Evolutionary conservation across 1,140 invertebrate species (phyloP), one percentile per base, ranked within the genome.

Genomic region (Heliothis subflexa): DNA sequence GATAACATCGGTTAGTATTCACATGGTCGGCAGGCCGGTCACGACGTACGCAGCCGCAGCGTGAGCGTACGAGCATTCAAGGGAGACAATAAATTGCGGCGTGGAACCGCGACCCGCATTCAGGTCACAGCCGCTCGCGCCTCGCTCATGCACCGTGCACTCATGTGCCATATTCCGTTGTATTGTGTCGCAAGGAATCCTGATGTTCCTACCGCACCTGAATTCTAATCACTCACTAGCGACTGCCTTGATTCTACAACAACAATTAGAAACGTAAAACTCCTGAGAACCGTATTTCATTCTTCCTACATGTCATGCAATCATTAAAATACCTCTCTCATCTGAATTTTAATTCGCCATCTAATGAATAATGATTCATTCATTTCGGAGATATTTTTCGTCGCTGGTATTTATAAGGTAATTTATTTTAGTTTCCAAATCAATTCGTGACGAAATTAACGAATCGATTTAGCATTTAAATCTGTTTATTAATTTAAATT

Each of bases 51-150:
- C 72, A 52, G 74, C 55, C 82, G 61, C 72, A 81, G 76, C 78
- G 79, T 84, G 78, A 45, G 50, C 74, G 74, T 57, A 14, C 74
- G 33, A 84, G 79, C 78, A 75, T 85, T 78, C 80, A 59, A 79
- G 71, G 82, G 85, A 89, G 89, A 89, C 88, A 88, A 89, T 91
- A 89, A 88, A 90, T 88, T 86, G 87, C 79, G 84, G 84, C 83
- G 84, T 84, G 85, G 80, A 82, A 78, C 82, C 87, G 82, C 85
- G 84, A 80, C 81, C 85, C 83, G 85, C 89, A 92, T 92, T 86
- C 86, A 83, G 90, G 87, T 91, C 89, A 91, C 85, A 81, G 72
- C 78, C 81, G 64, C 16, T 14, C 28, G 78, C 71, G 52, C 40
- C 54, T 57, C 16, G 33, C 49, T 55, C 45, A 62, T 78, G 66